Conservation (phyloP, 2,888 invertebrate species). For the Metalampra italica region DNA sequence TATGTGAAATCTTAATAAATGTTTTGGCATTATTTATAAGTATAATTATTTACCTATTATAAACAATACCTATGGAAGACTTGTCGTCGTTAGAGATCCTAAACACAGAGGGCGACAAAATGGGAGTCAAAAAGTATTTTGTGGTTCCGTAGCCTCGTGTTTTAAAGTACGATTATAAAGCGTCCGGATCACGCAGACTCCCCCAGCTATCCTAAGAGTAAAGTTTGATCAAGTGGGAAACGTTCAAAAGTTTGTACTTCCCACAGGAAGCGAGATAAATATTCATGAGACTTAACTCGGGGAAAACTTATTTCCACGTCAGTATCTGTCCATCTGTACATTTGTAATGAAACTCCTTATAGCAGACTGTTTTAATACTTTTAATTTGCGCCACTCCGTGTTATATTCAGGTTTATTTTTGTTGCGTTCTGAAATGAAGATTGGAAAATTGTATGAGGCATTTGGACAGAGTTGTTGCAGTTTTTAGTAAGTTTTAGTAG, state of each 20-base stretch:
- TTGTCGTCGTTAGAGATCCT: slow-evolving; percentile 23
- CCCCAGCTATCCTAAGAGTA: slow-evolving; percentile 49
- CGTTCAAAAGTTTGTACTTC: slow-evolving; percentile 67
- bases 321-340: slow-evolving; percentile 66
- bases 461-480: no score
- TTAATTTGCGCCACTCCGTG: slow-evolving; percentile 38
- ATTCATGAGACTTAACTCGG: slow-evolving; percentile 72
- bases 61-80: no score
- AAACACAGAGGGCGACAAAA: not conserved
- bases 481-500: no score
- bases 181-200: slow-evolving; percentile 35
- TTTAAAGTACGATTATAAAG: slow-evolving; percentile 20
- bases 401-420: not conserved
- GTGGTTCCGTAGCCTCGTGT: not conserved
- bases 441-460: no score
- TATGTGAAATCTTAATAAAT: not conserved
- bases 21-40: no score
- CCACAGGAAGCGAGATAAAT: slow-evolving; percentile 69
- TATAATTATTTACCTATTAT: no score
- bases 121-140: not conserved
- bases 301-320: slow-evolving; percentile 71
- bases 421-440: no score
- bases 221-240: slow-evolving; percentile 75
- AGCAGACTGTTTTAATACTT: slow-evolving; percentile 56
- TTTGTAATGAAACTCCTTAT: slow-evolving; percentile 66